These are phyloP conservation scores for Columba janthina DNA, from an alignment of 2,113 vertebrate genomes.

Conservation along the genomic window DNA sequence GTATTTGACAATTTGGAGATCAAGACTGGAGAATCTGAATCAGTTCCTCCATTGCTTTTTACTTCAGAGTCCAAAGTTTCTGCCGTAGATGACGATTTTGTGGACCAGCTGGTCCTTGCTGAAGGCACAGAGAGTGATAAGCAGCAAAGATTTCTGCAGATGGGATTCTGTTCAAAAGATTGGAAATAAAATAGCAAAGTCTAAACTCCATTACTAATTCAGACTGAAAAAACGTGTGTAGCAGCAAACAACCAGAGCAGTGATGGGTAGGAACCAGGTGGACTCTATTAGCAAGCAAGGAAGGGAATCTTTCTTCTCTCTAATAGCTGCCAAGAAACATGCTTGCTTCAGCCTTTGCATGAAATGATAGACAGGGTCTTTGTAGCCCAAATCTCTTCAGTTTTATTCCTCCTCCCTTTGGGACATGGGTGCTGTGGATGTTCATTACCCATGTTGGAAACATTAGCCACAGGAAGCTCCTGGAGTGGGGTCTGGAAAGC, in stretches of 20 bases:
- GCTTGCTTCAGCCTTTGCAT: conserved; percentile 37
- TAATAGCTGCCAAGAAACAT: conserved; percentile 16
- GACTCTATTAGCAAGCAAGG: not conserved
- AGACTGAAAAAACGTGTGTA: not conserved
- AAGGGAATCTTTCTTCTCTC: not conserved
- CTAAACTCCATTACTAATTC: not conserved
- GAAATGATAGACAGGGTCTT: conserved; percentile 16
- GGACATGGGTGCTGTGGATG: conserved; percentile 61
- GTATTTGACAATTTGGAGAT: not conserved
- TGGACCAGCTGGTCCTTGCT: not conserved
- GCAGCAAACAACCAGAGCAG: not conserved
- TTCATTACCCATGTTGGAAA: conserved; percentile 78
- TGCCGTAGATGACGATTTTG: not conserved
- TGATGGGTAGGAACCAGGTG: conserved; percentile 10
- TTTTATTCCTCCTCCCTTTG: conserved; percentile 33
- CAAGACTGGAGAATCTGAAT: not conserved
- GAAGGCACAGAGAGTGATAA: not conserved
- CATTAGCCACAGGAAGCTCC: conserved; percentile 62
- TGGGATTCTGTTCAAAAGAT: not conserved
- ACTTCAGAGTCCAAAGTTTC: not conserved
- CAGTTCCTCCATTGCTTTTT: not conserved
- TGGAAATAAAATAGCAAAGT: not conserved
- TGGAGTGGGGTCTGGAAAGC: conserved; percentile 60
- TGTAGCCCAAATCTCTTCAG: not conserved
- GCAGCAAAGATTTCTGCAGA: not conserved